Conservation (phyloP, 2,888 invertebrate species). For the Alloplasta piceator region DNA sequence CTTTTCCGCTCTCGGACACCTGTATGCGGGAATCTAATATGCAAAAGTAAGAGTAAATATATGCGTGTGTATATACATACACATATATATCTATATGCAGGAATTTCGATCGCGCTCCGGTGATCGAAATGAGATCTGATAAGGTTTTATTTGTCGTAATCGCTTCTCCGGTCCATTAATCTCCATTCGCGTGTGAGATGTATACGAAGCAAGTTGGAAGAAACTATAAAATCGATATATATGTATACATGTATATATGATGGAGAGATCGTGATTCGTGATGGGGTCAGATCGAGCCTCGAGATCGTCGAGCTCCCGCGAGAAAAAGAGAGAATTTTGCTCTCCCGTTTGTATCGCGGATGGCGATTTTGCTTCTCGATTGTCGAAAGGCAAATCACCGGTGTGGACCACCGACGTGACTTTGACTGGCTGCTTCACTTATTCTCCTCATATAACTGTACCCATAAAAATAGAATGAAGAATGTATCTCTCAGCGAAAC, state of each 20-base stretch:
- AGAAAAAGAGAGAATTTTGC: slow-evolving; percentile 17
- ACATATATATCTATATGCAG: too few relatives aligned
- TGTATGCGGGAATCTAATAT: slow-evolving; percentile 18
- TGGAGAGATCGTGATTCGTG: slow-evolving; percentile 59
- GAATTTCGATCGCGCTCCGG: too few relatives aligned
- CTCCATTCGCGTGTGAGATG: slow-evolving; percentile 40
- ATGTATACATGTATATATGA: neutral
- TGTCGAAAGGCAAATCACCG: slow-evolving; percentile 60
- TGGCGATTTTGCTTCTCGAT: slow-evolving; percentile 44
- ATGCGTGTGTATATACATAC: too few relatives aligned
- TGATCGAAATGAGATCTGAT: slow-evolving; percentile 33
- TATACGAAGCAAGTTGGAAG: neutral
- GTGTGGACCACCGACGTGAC: slow-evolving; percentile 54
- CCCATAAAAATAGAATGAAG: too few relatives aligned
- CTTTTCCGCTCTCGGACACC: slow-evolving; percentile 9
- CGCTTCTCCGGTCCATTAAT: slow-evolving; percentile 47
- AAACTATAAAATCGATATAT: slow-evolving; percentile 1
- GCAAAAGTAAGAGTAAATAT: neutral
- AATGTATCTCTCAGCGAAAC: too few relatives aligned
- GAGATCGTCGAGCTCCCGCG: slow-evolving; percentile 46
- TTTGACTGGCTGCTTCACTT: neutral
- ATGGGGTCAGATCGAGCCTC: slow-evolving; percentile 58
- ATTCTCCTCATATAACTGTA: too few relatives aligned
- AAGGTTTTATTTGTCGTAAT: slow-evolving; percentile 47
- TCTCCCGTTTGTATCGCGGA: slow-evolving; percentile 1